Evolutionary conservation across 2,797 vertebrate species (phyloP).

Genomic region (Hyperoplus lanceolatus): DNA sequence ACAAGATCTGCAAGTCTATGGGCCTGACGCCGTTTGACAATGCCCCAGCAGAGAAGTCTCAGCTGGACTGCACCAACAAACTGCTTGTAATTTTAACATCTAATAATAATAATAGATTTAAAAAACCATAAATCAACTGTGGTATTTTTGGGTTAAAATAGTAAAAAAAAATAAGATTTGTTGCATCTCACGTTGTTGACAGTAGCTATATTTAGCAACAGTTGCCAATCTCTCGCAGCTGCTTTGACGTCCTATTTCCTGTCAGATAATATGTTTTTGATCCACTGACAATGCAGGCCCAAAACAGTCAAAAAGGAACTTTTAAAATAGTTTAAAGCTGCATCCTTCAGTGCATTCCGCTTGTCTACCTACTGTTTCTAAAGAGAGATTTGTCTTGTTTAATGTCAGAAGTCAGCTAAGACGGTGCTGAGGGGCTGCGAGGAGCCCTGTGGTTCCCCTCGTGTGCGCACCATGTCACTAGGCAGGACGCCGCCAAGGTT

Average conservation of each 20-base stretch:
- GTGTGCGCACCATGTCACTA: conserved; percentile 89
- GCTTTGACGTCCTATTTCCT: background rate
- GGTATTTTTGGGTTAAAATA: background rate
- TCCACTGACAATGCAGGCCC: background rate
- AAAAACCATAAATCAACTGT: background rate
- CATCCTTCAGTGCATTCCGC: background rate
- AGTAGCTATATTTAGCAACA: background rate
- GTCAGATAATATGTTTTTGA: background rate
- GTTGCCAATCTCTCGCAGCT: too few species aligned
- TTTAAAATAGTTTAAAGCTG: too few species aligned
- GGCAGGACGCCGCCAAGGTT: conserved; percentile 88
- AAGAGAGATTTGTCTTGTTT: background rate
- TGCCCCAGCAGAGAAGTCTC: conserved; percentile 86
- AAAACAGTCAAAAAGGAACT: background rate
- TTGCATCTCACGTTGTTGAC: background rate
- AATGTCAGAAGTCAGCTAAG: conserved; percentile 90
- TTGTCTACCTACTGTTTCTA: background rate
- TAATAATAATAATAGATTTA: conserved; percentile 5
- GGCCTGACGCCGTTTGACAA: conserved; percentile 93
- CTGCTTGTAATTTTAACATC: conserved; percentile 88
- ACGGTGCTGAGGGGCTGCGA: conserved; percentile 94
- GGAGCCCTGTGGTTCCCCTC: conserved; percentile 92
- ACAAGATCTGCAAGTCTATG: conserved; percentile 97
- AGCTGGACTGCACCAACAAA: conserved; percentile 91
- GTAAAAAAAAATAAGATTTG: background rate